A percentile compares a stretch with the other conserved stretches of the same genome.
Conservation (phyloP, 2,113 vertebrate species). For the Pseudorectes ferrugineus region DNA sequence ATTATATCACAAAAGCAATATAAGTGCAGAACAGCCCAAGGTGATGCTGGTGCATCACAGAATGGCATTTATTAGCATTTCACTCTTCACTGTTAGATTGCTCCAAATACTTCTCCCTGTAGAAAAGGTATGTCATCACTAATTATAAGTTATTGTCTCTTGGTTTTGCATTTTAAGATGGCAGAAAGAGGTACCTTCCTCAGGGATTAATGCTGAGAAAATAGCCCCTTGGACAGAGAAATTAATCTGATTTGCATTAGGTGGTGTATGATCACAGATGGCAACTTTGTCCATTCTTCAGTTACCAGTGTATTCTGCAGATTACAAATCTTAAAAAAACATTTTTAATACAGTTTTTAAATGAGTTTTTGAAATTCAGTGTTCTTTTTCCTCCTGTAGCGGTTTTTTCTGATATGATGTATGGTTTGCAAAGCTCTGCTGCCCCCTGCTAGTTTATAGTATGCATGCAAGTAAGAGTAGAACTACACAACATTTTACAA, state of each 20-base stretch:
- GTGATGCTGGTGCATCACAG: constrained; percentile 78
- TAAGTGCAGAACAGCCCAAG: constrained; percentile 69
- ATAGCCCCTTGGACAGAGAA: not conserved
- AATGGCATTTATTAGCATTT: constrained; percentile 82
- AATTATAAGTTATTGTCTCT: not conserved
- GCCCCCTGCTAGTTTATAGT: constrained; percentile 54
- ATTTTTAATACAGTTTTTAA: not conserved
- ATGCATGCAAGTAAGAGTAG: not conserved
- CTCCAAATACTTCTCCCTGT: constrained; percentile 88
- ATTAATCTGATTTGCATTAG: not conserved
- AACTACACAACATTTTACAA: not conserved
- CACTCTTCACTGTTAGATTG: constrained; percentile 82
- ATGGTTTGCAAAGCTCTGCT: constrained; percentile 37
- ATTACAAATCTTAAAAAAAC: not conserved
- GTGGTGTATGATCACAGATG: not conserved
- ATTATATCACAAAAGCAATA: constrained; percentile 75
- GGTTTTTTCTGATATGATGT: not conserved
- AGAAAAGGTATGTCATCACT: constrained; percentile 82
- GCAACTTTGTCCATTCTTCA: not conserved
- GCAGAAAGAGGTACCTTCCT: not conserved
- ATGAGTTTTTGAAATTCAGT: not conserved
- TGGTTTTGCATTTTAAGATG: not conserved
- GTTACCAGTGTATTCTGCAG: not conserved
- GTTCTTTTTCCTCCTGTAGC: not conserved
- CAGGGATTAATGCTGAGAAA: not conserved